Conservation (phyloP, 2,888 invertebrate species). For the Oxytorus armatus region DNA sequence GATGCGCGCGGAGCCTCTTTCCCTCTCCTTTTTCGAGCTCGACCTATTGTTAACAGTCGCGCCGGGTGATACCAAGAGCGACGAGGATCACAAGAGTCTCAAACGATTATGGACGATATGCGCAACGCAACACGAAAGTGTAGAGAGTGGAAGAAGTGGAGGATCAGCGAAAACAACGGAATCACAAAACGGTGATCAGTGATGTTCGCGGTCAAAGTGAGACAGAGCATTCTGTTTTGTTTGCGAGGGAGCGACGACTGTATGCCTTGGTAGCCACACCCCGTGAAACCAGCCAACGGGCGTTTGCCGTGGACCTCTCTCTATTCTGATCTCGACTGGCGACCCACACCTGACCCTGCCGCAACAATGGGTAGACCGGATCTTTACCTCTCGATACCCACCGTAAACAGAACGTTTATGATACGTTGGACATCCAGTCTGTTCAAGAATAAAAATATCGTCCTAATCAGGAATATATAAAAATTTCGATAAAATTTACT, state of each 20-base stretch:
- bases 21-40: conserved; percentile 67
- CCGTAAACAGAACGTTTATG: background rate
- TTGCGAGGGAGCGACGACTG: conserved; percentile 69
- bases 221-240: conserved; percentile 40
- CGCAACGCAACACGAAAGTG: conserved; percentile 1
- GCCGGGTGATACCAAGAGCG: conserved; percentile 31
- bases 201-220: conserved; percentile 10
- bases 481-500: no score
- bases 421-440: no score
- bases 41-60: conserved; percentile 69
- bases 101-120: conserved; percentile 11
- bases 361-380: conserved; percentile 74
- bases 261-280: conserved; percentile 77
- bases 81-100: conserved; percentile 33
- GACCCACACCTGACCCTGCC: conserved; percentile 73
- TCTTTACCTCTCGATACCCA: background rate
- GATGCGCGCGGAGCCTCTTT: conserved; percentile 70
- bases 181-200: conserved; percentile 4
- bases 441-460: no score
- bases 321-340: conserved; percentile 72
- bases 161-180: conserved; percentile 20
- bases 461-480: background rate
- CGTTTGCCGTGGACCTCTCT: conserved; percentile 34
- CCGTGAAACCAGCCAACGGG: conserved; percentile 77
- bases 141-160: conserved; percentile 10